phyloP scores from a whole-genome alignment of 2,797 vertebrate genomes.

The Monodelphis domestica region DNA sequence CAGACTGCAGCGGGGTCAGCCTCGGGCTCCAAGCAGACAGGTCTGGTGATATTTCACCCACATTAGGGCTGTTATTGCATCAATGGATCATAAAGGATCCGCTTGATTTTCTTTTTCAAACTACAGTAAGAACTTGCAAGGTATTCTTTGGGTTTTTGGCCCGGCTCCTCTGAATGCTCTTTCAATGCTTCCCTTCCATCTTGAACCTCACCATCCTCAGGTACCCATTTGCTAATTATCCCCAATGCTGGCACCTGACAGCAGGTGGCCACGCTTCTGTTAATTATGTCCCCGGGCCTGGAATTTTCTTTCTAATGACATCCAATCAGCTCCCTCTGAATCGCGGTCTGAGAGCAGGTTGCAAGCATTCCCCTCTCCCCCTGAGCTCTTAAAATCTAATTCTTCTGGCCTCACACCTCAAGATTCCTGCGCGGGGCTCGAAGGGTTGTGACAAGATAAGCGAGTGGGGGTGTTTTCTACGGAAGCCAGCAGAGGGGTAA shows the following conservation, averaged over 20 bases:
- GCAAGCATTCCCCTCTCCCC: conserved; percentile 39
- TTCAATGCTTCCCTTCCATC: conserved; percentile 51
- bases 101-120: conserved; percentile 9
- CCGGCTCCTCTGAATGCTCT: conserved; percentile 40
- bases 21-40: not conserved
- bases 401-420: conserved; percentile 58
- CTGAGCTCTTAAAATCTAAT: conserved; percentile 60
- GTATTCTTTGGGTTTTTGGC: conserved; percentile 54
- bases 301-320: conserved; percentile 68
- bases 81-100: conserved; percentile 49
- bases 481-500: not conserved
- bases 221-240: conserved; percentile 77
- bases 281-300: conserved; percentile 81
- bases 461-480: fast-evolving
- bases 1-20: conserved; percentile 49
- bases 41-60: conserved; percentile 30
- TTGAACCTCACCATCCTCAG: conserved; percentile 74
- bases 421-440: conserved; percentile 55
- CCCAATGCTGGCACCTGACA: conserved; percentile 69
- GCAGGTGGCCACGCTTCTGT: conserved; percentile 77
- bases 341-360: conserved; percentile 69
- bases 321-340: conserved; percentile 74
- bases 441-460: not conserved
- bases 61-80: conserved; percentile 24
- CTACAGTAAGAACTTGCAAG: conserved; percentile 38